Evolutionary conservation across 1,140 invertebrate species (phyloP), one percentile per base, ranked within the genome.

Genomic region (Diorhabda elongata): DNA sequence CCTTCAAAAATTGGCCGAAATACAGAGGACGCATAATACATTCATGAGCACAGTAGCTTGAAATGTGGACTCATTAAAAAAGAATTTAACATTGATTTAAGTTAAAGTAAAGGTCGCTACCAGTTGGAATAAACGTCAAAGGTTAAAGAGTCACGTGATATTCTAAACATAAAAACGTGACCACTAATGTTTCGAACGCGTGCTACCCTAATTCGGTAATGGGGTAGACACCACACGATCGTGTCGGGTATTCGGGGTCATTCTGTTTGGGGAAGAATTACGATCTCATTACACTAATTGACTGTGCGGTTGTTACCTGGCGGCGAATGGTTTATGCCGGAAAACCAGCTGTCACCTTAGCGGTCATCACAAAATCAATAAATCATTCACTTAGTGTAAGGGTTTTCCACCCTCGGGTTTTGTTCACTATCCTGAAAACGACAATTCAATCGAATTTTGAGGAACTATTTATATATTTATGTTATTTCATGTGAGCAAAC

Each of bases 211-310:
- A 74, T 74, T 74, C 71, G 70, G 72, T 74, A 74, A 74, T 74
- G 72, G 72, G 72, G 66, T 70, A 71, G 72, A 52, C 47, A 8
- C 6, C 47, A 52, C 47, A 52, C 47, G 6, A 52, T n/a, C 47
- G n/a, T 52, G 47, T n/a, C 47, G 47, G n/a, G 6, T 6, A 8
- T 6, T 73, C 62, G 66, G 66, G 65, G 66, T 67, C 65, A 52
- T 67, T 68, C 45, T 58, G 61, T 69, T 71, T 71, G 68, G 70
- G 72, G 70, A 74, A 74, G 72, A 74, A 70, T 74, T 74, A 71
- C 63, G 72, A 71, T 59, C 72, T 74, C 70, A 74, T 74, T 74
- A 74, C 70, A 52, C 58, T 74, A 74, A 74, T 74, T 74, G 72
- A 68, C 64, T 66, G 70, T 57, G 69, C 47, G 47, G 47, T 52